Percentiles rank a stretch among this genome's conserved stretches.
Evolutionary conservation across 1,140 invertebrate species (phyloP).

Genomic region (Drosophila saltans): DNA sequence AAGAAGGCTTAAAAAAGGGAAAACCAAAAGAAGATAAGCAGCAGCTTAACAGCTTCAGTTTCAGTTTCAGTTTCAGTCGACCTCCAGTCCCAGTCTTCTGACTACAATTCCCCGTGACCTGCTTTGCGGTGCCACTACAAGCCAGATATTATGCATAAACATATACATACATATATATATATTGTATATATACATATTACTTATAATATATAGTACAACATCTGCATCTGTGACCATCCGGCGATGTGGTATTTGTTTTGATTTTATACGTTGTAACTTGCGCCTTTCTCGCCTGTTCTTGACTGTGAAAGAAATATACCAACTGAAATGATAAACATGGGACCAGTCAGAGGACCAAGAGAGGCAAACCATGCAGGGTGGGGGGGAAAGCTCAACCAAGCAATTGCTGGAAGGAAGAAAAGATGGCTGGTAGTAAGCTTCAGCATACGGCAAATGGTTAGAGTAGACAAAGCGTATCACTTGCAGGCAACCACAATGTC

Average conservation of each 20-base stretch:
- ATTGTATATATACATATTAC: neutral
- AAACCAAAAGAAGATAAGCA: constrained; percentile 23
- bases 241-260: constrained; percentile 66
- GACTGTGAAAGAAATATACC: constrained; percentile 13
- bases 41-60: constrained; percentile 8
- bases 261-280: constrained; percentile 44
- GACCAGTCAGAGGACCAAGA: too few relatives aligned
- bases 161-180: neutral
- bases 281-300: constrained; percentile 20
- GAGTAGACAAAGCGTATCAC: constrained; percentile 27
- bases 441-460: neutral
- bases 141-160: neutral
- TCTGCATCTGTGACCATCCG: constrained; percentile 23
- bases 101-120: neutral
- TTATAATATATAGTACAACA: neutral
- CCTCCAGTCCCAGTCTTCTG: neutral
- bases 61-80: neutral
- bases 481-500: constrained; percentile 39
- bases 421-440: neutral
- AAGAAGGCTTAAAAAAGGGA: constrained; percentile 10
- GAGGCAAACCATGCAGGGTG: neutral
- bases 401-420: neutral
- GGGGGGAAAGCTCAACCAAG: neutral
- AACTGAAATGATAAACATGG: constrained; percentile 6
- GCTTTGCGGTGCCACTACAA: neutral